A percentile compares a stretch with the other conserved stretches of the same genome.
Conservation (phyloP, 2,888 invertebrate species). For the Pollenia angustigena region DNA sequence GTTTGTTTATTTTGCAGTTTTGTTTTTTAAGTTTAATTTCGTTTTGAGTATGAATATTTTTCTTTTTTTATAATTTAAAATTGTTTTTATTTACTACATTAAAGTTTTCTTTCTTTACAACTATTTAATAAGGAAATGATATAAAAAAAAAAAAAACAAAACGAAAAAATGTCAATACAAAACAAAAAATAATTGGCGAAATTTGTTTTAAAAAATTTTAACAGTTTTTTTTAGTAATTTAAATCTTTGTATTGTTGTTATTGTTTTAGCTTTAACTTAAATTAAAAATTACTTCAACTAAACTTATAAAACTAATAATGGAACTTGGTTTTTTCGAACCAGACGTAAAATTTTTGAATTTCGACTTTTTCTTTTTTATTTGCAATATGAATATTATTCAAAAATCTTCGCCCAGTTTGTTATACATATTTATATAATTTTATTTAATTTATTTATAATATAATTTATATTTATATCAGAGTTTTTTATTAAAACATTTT, state of each 20-base stretch:
- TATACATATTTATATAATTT: constrained; percentile 23
- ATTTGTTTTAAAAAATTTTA: constrained; percentile 11
- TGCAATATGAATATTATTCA: background rate
- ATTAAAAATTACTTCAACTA: constrained; percentile 67
- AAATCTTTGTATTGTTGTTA: constrained; percentile 1
- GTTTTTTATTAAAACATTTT: constrained; percentile 1
- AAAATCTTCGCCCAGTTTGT: constrained; percentile 43
- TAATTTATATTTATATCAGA: constrained; percentile 1
- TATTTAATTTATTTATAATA: constrained; percentile 6
- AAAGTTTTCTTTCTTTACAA: constrained; percentile 34
- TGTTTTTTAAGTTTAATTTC: constrained; percentile 51
- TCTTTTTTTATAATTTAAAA: background rate
- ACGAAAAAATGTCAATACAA: constrained; percentile 20
- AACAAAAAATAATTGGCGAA: constrained; percentile 17
- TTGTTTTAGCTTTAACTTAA: constrained; percentile 22
- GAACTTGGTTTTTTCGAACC: constrained; percentile 64
- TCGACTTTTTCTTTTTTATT: background rate
- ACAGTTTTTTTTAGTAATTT: constrained; percentile 12
- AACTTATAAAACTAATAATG: constrained; percentile 73
- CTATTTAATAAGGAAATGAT: constrained; percentile 46
- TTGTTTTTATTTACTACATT: constrained; percentile 8
- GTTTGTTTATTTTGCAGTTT: constrained; percentile 3
- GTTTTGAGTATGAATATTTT: constrained; percentile 19
- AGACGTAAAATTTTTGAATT: constrained; percentile 3
- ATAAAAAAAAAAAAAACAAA: constrained; percentile 2